Percentiles rank a stretch among this genome's conserved stretches.
Conservation (phyloP, 2,797 vertebrate species). For the Glossophaga mutica region DNA sequence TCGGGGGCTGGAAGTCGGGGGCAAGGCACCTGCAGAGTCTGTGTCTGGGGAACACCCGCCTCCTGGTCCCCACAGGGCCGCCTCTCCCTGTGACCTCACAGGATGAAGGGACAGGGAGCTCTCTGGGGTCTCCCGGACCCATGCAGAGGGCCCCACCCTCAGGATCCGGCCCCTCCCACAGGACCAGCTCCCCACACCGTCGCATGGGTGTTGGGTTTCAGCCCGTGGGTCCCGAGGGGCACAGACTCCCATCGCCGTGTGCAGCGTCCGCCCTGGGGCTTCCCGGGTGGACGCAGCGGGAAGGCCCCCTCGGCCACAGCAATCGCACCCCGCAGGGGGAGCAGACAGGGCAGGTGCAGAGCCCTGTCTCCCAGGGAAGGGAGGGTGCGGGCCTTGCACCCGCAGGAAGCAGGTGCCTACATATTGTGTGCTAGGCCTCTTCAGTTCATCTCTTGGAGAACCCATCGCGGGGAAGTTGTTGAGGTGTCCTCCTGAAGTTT, state of each 20-base stretch:
- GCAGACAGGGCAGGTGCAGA: background rate
- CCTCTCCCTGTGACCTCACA: background rate
- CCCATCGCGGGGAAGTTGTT: background rate
- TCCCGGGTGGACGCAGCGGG: background rate
- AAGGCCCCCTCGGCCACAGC: accelerated
- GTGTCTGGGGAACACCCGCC: background rate
- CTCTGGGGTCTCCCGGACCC: background rate
- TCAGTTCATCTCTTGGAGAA: background rate
- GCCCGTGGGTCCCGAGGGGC: background rate
- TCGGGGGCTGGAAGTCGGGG: background rate
- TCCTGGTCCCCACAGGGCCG: background rate
- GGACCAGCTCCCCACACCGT: background rate
- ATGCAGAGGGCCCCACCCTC: background rate
- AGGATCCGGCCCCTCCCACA: background rate
- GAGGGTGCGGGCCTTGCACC: too few species aligned
- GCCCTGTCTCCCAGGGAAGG: accelerated
- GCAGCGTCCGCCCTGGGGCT: background rate
- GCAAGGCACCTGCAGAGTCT: accelerated
- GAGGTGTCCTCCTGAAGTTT: background rate
- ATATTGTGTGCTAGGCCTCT: accelerated
- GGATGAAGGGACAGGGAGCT: background rate
- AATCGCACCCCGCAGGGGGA: accelerated
- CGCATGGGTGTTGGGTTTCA: background rate
- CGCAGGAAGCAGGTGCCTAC: background rate
- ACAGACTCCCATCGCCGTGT: too few species aligned